These are phyloP conservation scores for Selenia dentaria DNA, from an alignment of 2,888 invertebrate species.

Conservation along the genomic window DNA sequence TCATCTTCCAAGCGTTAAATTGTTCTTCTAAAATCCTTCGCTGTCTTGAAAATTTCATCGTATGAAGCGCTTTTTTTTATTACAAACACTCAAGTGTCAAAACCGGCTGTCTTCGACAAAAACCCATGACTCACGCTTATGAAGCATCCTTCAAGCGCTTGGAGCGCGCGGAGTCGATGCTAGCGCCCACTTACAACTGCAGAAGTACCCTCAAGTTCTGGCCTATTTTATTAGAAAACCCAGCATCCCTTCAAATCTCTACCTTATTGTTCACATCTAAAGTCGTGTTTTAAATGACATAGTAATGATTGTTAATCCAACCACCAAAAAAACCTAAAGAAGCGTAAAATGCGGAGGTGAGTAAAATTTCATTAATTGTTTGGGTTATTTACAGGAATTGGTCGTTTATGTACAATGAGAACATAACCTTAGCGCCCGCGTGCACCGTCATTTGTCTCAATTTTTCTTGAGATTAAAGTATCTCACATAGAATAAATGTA, in stretches of 20 bases:
- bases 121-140: constrained; percentile 55
- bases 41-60: constrained; percentile 17
- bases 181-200: constrained; percentile 40
- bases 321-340: constrained; percentile 30
- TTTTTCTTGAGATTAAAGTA: not conserved
- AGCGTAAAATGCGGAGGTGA: constrained; percentile 15
- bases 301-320: constrained; percentile 34
- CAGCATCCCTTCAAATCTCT: constrained; percentile 27
- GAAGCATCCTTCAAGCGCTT: constrained; percentile 45
- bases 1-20: constrained; percentile 4
- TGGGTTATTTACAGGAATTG: constrained; percentile 13
- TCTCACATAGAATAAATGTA: too few species aligned
- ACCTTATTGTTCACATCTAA: constrained; percentile 31
- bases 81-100: constrained; percentile 32
- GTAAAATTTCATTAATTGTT: constrained; percentile 35
- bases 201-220: constrained; percentile 46
- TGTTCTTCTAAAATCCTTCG: constrained; percentile 5
- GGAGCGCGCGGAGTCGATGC: constrained; percentile 31
- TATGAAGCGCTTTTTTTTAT: constrained; percentile 21
- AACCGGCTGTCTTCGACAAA: constrained; percentile 39
- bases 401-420: constrained; percentile 9
- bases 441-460: constrained; percentile 8
- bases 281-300: constrained; percentile 28
- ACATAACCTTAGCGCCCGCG: constrained; percentile 3
- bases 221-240: constrained; percentile 56